A percentile compares a stretch with the other conserved stretches of the same genome.
These are phyloP conservation scores for Drosophila nr. perissopoda DNA, from an alignment of 2,888 invertebrate genomes.

Conservation along the genomic window DNA sequence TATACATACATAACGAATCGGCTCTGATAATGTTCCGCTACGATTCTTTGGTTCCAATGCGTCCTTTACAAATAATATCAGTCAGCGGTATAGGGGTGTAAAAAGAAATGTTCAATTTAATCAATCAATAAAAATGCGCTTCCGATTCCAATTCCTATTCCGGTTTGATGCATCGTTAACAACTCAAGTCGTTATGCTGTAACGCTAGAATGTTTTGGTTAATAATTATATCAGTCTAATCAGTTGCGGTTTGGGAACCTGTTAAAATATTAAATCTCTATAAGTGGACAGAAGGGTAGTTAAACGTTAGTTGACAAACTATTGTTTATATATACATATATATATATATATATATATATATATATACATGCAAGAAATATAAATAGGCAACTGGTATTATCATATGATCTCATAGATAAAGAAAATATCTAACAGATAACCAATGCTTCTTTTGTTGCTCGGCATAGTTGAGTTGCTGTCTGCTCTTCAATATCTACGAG, in stretches of 20 bases:
- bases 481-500: slow-evolving; percentile 2
- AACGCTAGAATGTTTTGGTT: background rate
- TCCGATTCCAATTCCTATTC: background rate
- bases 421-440: slow-evolving; percentile 1
- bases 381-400: background rate
- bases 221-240: background rate
- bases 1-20: background rate
- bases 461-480: background rate
- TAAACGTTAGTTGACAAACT: background rate
- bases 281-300: background rate
- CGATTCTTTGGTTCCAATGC: no score
- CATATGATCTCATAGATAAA: slow-evolving; percentile 15
- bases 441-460: background rate
- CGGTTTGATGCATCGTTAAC: background rate
- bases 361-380: background rate
- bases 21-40: background rate
- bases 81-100: background rate
- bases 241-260: background rate
- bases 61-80: background rate
- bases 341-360: no score
- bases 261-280: background rate
- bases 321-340: background rate
- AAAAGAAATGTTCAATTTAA: background rate
- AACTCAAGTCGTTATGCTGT: background rate
- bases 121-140: background rate